Evolutionary conservation across 2,888 invertebrate genomes (phyloP).

Genomic region (Polymixis flavicincta): DNA sequence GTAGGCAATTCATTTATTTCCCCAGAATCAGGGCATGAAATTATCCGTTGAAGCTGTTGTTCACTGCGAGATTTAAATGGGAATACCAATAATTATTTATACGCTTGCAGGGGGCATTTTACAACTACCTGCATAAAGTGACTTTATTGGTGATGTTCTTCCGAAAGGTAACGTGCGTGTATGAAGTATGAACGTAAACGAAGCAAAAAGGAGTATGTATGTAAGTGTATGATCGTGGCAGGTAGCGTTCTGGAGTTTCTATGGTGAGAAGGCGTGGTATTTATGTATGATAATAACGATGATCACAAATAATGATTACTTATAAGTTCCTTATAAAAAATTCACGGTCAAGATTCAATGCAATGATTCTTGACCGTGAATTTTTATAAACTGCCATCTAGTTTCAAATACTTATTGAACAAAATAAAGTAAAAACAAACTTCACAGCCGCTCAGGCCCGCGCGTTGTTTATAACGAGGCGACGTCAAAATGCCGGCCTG

Average conservation of each 20-base stretch:
- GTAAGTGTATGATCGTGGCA: background rate
- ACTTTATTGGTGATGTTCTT: background rate
- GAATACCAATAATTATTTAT: background rate
- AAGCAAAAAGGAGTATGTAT: background rate
- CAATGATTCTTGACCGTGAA: too few relatives aligned
- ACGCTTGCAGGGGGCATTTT: background rate
- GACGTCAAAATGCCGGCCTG: conserved; percentile 63
- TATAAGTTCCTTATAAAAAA: background rate
- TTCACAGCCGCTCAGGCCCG: background rate
- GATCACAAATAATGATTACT: background rate
- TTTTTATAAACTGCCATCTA: background rate
- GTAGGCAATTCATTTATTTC: background rate
- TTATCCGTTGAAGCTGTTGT: background rate
- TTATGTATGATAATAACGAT: background rate
- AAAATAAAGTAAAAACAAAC: conserved; percentile 8
- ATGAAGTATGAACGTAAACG: background rate
- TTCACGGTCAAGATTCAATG: background rate
- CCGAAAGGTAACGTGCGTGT: background rate
- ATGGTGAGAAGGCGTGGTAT: background rate
- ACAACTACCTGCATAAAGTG: background rate
- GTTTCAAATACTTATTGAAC: background rate
- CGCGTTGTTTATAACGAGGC: conserved; percentile 44
- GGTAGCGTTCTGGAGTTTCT: background rate
- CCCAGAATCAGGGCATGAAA: background rate
- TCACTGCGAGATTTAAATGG: background rate